These are phyloP conservation scores for Psephotus haematonotus DNA, from an alignment of 2,113 vertebrate species.

Conservation along the genomic window DNA sequence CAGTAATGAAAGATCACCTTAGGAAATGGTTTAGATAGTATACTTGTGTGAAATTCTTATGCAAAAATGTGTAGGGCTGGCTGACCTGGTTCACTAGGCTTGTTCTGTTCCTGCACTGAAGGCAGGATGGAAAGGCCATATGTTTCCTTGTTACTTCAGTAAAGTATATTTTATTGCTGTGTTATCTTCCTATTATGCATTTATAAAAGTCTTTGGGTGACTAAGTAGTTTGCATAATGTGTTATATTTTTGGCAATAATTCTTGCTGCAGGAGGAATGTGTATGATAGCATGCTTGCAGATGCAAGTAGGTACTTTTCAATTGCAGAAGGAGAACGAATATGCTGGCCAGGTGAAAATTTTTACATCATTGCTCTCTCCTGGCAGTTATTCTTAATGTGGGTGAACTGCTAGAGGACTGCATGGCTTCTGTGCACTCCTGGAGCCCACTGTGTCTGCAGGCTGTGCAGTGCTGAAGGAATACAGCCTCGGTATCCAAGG, in stretches of 20 bases:
- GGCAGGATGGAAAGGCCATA: background rate
- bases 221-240: slow-evolving; percentile 1
- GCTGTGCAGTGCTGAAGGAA: background rate
- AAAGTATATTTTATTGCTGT: background rate
- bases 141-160: background rate
- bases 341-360: background rate
- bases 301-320: background rate
- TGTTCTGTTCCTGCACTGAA: background rate
- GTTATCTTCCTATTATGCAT: background rate
- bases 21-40: slow-evolving; percentile 47
- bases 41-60: slow-evolving; percentile 31
- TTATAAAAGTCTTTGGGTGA: background rate
- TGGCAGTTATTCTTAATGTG: background rate
- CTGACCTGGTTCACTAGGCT: background rate
- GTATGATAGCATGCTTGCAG: background rate
- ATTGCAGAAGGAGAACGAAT: background rate
- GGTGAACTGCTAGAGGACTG: background rate
- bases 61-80: slow-evolving; percentile 8
- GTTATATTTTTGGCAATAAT: background rate
- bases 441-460: background rate
- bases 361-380: background rate
- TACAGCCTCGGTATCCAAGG: background rate
- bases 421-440: background rate
- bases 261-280: background rate
- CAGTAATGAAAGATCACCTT: slow-evolving; percentile 45